These are phyloP conservation scores for Reinhardtius hippoglossoides DNA, from an alignment of 2,113 vertebrate species.

Conservation along the genomic window DNA sequence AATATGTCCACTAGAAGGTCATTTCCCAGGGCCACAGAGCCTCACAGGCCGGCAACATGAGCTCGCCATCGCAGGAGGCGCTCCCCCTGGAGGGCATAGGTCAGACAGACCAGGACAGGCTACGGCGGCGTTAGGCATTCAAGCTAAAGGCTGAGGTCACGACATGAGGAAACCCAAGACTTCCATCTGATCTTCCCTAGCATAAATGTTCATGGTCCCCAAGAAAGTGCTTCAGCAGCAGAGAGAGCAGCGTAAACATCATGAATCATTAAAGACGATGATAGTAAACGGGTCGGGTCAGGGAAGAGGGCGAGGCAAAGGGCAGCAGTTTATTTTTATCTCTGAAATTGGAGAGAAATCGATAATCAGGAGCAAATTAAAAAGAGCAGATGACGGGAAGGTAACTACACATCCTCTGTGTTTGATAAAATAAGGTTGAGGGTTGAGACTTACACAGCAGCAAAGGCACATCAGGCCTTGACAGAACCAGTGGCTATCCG, in stretches of 20 bases:
- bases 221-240: slow-evolving; percentile 21
- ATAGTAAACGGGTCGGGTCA: slow-evolving; percentile 19
- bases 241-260: slow-evolving; percentile 35
- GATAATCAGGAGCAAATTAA: slow-evolving; percentile 29
- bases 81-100: slow-evolving; percentile 32
- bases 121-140: background rate
- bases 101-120: slow-evolving; percentile 9
- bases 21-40: slow-evolving; percentile 14
- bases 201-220: slow-evolving; percentile 9
- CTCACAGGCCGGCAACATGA: slow-evolving; percentile 23
- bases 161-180: slow-evolving; percentile 38
- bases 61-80: slow-evolving; percentile 6
- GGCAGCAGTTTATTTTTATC: slow-evolving; percentile 37
- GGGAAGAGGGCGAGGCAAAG: slow-evolving; percentile 22
- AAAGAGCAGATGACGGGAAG: background rate
- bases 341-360: slow-evolving; percentile 21
- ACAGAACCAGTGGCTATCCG: slow-evolving; percentile 11
- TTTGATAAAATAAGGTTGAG: background rate
- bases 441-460: slow-evolving; percentile 21
- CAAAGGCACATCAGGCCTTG: background rate
- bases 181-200: slow-evolving; percentile 45
- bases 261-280: slow-evolving; percentile 50
- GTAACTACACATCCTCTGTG: background rate
- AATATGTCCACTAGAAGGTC: slow-evolving; percentile 9
- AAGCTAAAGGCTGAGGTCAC: slow-evolving; percentile 35